A percentile compares a stretch with the other conserved stretches of the same genome.
Conservation (phyloP, 2,888 invertebrate species). For the Phyllotreta striolata region DNA sequence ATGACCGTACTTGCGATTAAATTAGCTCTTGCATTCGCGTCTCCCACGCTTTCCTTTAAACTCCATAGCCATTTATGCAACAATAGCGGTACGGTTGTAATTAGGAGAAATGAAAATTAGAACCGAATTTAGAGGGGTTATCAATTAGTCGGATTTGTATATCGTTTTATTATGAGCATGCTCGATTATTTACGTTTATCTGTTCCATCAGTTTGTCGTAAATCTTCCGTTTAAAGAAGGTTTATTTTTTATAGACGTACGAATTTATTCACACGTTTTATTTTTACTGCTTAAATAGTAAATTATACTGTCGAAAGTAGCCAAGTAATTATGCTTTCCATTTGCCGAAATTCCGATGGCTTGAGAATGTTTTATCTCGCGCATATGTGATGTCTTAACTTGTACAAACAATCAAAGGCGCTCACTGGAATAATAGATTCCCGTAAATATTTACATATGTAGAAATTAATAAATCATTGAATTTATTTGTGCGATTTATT, state of each 20-base stretch:
- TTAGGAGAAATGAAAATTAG: no score
- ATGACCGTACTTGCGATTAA: no score
- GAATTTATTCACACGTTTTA: conserved; percentile 23
- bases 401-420: conserved; percentile 4
- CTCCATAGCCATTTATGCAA: no score
- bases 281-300: conserved; percentile 25
- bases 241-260: conserved; percentile 15
- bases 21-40: no score
- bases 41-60: no score
- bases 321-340: conserved; percentile 26
- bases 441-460: no score
- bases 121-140: no score
- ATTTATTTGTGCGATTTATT: no score
- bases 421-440: not conserved
- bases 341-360: conserved; percentile 6
- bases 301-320: conserved; percentile 27
- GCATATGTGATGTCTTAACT: conserved; percentile 17
- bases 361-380: conserved; percentile 21
- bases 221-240: conserved; percentile 21
- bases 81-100: no score
- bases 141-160: no score
- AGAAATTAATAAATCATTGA: no score
- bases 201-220: conserved; percentile 16
- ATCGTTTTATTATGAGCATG: not conserved
- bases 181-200: not conserved